phyloP scores from a whole-genome alignment of 2,113 vertebrate genomes.

The Tyrannus savana region DNA sequence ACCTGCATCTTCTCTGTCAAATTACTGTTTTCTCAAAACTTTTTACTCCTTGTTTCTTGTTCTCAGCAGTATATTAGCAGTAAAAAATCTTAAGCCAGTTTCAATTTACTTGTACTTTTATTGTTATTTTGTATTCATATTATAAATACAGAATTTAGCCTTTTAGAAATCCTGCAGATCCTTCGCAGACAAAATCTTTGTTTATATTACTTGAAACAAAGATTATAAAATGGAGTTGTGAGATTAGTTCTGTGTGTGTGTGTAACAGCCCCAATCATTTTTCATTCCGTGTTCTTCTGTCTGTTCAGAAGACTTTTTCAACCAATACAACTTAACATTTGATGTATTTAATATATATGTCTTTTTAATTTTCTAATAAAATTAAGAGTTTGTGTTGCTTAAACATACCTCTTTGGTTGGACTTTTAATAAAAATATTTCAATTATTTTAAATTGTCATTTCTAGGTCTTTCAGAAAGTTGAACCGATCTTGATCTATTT shows the following conservation, averaged over 20 bases:
- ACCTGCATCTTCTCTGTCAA: not conserved
- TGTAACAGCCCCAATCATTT: not conserved
- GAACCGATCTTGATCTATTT: not conserved
- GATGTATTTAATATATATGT: not conserved
- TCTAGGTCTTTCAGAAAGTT: not conserved
- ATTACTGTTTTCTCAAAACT: not conserved
- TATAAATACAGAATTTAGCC: not conserved
- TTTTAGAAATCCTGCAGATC: not conserved
- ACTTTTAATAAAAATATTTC: not conserved
- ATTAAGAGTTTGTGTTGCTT: not conserved
- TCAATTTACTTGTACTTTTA: not conserved
- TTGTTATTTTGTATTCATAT: not conserved
- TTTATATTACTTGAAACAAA: not conserved
- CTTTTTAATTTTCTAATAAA: constrained; percentile 19
- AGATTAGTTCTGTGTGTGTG: not conserved
- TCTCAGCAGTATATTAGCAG: not conserved
- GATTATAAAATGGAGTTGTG: not conserved
- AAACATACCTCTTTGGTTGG: not conserved
- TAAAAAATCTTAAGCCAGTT: not conserved
- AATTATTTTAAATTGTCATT: not conserved
- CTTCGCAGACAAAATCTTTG: not conserved
- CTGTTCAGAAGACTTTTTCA: not conserved
- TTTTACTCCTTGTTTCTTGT: not conserved
- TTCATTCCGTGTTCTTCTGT: not conserved
- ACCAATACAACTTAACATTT: not conserved